These are phyloP conservation scores for Bucco capensis DNA, from an alignment of 2,113 vertebrate species.

Conservation along the genomic window DNA sequence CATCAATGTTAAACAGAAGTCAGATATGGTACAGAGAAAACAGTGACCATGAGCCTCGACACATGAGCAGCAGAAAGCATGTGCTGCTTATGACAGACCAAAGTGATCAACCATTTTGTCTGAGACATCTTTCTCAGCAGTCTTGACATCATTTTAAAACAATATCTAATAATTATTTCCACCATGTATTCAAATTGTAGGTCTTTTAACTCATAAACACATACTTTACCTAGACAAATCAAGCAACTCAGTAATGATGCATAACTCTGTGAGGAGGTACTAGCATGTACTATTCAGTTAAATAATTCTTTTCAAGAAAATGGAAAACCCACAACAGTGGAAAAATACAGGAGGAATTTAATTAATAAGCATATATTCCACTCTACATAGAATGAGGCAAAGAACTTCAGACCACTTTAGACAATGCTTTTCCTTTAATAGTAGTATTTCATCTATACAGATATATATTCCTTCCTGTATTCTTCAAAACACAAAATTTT, in stretches of 20 bases:
- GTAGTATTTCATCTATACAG: neutral
- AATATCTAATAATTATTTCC: neutral
- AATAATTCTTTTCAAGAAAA: neutral
- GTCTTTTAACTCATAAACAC: neutral
- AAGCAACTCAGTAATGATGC: neutral
- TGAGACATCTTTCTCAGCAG: neutral
- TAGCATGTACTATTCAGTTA: rapidly evolving
- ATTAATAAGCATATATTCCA: neutral
- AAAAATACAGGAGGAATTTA: rapidly evolving
- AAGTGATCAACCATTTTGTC: neutral
- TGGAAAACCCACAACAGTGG: neutral
- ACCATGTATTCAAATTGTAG: neutral
- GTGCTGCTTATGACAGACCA: neutral
- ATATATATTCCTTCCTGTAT: neutral
- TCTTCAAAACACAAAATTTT: neutral
- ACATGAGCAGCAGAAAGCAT: rapidly evolving
- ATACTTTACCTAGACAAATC: neutral
- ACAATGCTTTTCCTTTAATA: neutral
- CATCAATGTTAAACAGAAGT: neutral
- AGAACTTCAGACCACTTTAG: neutral
- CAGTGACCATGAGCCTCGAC: neutral
- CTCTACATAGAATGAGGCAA: neutral
- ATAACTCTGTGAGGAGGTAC: neutral
- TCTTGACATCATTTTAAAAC: neutral
- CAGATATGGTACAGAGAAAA: neutral